Base-by-base conservation (phyloP, 2,888 invertebrate species). In the Tinea pellionella region DNA sequence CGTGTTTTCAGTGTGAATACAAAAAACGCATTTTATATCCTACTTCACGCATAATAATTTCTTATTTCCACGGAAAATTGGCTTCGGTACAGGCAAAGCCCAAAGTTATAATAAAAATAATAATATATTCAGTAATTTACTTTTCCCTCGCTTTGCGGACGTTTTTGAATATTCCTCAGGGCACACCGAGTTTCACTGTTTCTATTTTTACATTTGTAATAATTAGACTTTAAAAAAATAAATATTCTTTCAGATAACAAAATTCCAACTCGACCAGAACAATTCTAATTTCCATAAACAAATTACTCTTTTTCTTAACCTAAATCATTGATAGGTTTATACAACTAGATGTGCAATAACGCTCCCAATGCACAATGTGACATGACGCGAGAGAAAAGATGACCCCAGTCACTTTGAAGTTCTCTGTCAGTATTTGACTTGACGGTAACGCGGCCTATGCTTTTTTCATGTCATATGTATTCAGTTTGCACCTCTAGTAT, bases 31-130 rank as follows among this genome's bases (percentile, higher is more conserved):
- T 30, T 57, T 57, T n/a, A 32, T 16, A 30, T 19, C 32, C 57
- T 57, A 32, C 57, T 57, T 57, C 32, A 32, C 57, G 57, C 57
- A 57, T 57, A 57, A 57, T 57, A 57, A 57, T 57, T 57, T 57
- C 57, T 57, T 57, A 57, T 57, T 57, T 32, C 57, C 15, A 19
- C 9, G 15, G 57, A 19, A 57, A 57, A 57, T 57, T 57, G 57
- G 19, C 19, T 32, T 2, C 15, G 57, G 32, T n/a, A 57, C 47
- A n/a, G 2, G 57, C 30, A 11, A 57, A 57, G 30, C 57, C 57
- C 57, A 15, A 47, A 47, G 47, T 47, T 47, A 15, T 47, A 47
- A 47, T 47, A 47, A 47, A 47, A 47, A 47, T 47, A 47, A 47
- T 16, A 47, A 47, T 47, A 47, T 47, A 47, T 47, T 15, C 47